Evolutionary conservation across 2,888 invertebrate species (phyloP).

Genomic region (Masnerella sp.): DNA sequence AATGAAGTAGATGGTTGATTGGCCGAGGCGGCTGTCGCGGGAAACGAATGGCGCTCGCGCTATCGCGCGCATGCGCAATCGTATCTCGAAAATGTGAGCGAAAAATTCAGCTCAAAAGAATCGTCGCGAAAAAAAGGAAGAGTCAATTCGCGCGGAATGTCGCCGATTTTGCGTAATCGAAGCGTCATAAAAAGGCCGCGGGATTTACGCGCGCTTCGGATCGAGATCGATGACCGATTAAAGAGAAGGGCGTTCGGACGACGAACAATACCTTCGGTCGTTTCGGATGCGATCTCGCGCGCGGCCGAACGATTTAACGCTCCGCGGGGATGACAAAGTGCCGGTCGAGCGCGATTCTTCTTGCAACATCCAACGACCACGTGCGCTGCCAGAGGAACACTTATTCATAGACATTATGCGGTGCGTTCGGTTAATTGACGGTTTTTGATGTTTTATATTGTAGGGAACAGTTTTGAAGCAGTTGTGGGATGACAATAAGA

Average conservation of each 20-base stretch:
- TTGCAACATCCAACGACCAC: constrained; percentile 33
- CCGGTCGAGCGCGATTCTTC: constrained; percentile 41
- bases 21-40: constrained; percentile 45
- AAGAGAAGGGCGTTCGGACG: constrained; percentile 57
- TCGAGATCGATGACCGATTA: constrained; percentile 62
- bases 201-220: constrained; percentile 59
- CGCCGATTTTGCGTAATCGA: constrained; percentile 48
- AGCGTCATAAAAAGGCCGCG: constrained; percentile 58
- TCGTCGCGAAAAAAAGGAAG: constrained; percentile 48
- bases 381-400: constrained; percentile 26
- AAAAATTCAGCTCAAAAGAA: too few species aligned
- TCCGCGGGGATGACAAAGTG: constrained; percentile 51
- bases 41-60: constrained; percentile 47
- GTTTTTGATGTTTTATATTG: too few species aligned
- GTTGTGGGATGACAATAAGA: too few species aligned
- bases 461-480: too few species aligned
- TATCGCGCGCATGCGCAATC: constrained; percentile 46
- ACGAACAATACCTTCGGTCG: constrained; percentile 57
- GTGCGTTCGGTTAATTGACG: constrained; percentile 10
- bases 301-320: constrained; percentile 54
- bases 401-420: constrained; percentile 18
- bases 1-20: constrained; percentile 54
- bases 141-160: constrained; percentile 48
- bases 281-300: constrained; percentile 53
- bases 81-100: constrained; percentile 62